A percentile compares a stretch with the other conserved stretches of the same genome.
phyloP scores from a whole-genome alignment of 2,113 vertebrate genomes.

The Odontesthes bonariensis region DNA sequence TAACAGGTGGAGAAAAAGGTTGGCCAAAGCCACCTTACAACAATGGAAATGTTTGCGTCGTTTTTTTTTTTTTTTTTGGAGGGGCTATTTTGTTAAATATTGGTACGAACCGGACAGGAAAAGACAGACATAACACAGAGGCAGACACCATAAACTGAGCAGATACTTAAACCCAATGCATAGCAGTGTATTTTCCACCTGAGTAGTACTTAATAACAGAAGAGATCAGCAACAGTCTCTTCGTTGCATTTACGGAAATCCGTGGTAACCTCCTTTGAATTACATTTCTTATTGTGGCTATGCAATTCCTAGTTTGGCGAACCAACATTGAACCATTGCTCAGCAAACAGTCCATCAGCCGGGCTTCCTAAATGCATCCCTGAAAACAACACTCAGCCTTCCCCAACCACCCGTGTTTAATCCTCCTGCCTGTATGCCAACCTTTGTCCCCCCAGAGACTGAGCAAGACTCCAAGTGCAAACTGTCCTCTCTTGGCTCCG shows the following conservation, averaged over 20 bases:
- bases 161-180: slow-evolving; percentile 76
- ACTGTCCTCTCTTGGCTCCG: slow-evolving; percentile 66
- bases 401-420: slow-evolving; percentile 48
- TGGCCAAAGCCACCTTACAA: slow-evolving; percentile 57
- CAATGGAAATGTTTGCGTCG: slow-evolving; percentile 44
- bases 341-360: slow-evolving; percentile 52
- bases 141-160: slow-evolving; percentile 58
- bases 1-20: slow-evolving; percentile 60
- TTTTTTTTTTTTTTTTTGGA: slow-evolving; percentile 32
- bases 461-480: slow-evolving; percentile 79
- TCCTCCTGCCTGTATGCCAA: slow-evolving; percentile 71
- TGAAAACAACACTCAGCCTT: slow-evolving; percentile 55
- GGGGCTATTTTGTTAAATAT: slow-evolving; percentile 56
- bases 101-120: slow-evolving; percentile 60
- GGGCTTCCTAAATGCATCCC: slow-evolving; percentile 61
- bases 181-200: slow-evolving; percentile 85
- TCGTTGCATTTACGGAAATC: slow-evolving; percentile 50
- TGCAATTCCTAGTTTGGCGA: slow-evolving; percentile 46
- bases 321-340: slow-evolving; percentile 52
- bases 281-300: slow-evolving; percentile 51
- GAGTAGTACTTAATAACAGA: slow-evolving; percentile 80
- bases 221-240: slow-evolving; percentile 71
- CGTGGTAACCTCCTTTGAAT: slow-evolving; percentile 54
- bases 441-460: slow-evolving; percentile 72
- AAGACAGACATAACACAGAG: slow-evolving; percentile 43